These are phyloP conservation scores for Vanacampus margaritifer DNA, from an alignment of 2,113 vertebrate genomes.

Conservation along the genomic window DNA sequence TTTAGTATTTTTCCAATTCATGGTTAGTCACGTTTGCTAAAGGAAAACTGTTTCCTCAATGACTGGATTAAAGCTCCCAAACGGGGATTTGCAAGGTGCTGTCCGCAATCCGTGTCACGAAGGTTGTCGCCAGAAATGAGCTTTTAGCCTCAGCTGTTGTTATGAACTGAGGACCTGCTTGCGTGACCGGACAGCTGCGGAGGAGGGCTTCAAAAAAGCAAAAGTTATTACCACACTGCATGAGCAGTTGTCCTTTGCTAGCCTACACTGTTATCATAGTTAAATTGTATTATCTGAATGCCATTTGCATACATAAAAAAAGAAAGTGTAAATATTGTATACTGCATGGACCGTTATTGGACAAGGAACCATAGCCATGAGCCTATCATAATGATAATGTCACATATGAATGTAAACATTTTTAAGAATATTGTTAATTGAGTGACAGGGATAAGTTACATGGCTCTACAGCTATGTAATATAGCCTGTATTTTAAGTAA, in stretches of 20 bases:
- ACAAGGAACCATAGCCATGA: too few relatives aligned
- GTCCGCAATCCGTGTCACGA: slow-evolving; percentile 21
- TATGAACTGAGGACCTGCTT: slow-evolving; percentile 56
- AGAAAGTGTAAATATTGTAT: background rate
- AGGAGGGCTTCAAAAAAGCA: slow-evolving; percentile 48
- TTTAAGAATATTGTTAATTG: too few relatives aligned
- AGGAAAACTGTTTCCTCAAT: background rate
- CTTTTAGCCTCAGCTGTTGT: slow-evolving; percentile 73
- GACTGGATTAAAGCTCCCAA: background rate
- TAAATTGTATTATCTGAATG: background rate
- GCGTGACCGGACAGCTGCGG: slow-evolving; percentile 65
- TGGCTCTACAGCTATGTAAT: too few relatives aligned
- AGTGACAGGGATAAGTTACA: too few relatives aligned
- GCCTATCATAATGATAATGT: too few relatives aligned
- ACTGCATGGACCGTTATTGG: background rate
- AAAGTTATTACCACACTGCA: slow-evolving; percentile 59
- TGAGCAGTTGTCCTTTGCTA: slow-evolving; percentile 63
- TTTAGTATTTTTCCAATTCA: background rate
- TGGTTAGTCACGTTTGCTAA: background rate
- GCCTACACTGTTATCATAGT: slow-evolving; percentile 37
- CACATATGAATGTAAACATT: too few relatives aligned
- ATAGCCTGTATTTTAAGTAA: too few relatives aligned
- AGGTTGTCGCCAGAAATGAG: slow-evolving; percentile 20
- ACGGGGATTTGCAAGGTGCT: slow-evolving; percentile 10
- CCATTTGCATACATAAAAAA: background rate